Evolutionary conservation across 2,113 vertebrate genomes (phyloP).

Genomic region (Podilymbus podiceps): DNA sequence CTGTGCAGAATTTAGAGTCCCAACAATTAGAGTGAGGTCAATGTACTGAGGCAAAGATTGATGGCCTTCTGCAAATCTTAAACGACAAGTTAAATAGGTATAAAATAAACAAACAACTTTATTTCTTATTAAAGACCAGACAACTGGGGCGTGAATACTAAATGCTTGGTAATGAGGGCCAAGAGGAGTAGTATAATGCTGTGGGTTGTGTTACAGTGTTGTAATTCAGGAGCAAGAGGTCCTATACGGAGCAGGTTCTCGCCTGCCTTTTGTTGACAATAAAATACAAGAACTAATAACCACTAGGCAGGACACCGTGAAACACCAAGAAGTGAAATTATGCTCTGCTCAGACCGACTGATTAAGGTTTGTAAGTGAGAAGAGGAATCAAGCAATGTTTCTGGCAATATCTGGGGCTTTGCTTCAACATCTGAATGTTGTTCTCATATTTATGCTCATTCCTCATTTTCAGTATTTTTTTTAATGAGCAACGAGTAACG

Average conservation of each 20-base stretch:
- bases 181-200: background rate
- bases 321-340: background rate
- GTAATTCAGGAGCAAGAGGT: background rate
- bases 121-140: slow-evolving; percentile 25
- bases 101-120: slow-evolving; percentile 38
- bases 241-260: background rate
- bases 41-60: background rate
- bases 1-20: slow-evolving; percentile 51
- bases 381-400: background rate
- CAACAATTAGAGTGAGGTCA: slow-evolving; percentile 34
- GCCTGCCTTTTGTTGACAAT: background rate
- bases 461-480: background rate
- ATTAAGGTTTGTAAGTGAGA: background rate
- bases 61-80: slow-evolving; percentile 30
- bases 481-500: accelerated
- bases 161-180: background rate
- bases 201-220: background rate
- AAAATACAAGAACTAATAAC: background rate
- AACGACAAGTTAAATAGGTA: slow-evolving; percentile 16
- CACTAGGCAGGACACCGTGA: background rate
- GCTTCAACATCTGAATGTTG: background rate
- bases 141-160: background rate
- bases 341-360: background rate
- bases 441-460: background rate
- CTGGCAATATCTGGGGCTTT: background rate